Evolutionary conservation across 2,888 invertebrate genomes (phyloP), one percentile per base, ranked within the genome.

Genomic region (Pseudanteris insignis): DNA sequence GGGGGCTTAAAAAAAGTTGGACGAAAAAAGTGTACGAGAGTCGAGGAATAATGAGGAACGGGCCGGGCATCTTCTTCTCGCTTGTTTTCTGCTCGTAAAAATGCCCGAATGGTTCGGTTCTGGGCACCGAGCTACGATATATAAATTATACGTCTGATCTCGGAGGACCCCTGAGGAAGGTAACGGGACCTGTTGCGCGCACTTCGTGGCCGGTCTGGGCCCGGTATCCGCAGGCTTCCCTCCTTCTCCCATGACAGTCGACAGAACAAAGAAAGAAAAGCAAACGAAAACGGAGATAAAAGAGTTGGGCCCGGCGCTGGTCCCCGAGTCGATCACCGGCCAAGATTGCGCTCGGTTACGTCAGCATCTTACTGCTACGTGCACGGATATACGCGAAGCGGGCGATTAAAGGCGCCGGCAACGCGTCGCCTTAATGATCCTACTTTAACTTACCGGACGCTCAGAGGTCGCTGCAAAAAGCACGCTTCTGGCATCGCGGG

Each of bases 101-200:
- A 70, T 60, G 37, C 53, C 40, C 41, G 33, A 67, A 63, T 64
- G 67, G 64, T 70, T 70, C 67, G 59, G 67, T 63, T 36, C 48
- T 64, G 65, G 26, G 63, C 64, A n/a, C 34, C 69, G 62, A 70
- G 69, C 72, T 30, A 58, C 73, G 72, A 76, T 75, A 75, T 77
- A 77, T 77, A 77, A 77, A 77, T 77, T 77, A 76, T 73, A 76
- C 70, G 74, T 76, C 74, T 72, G 75, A 72, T 71, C 72, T 67
- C 67, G 61, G 71, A 41, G 57, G 69, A 71, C 70, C 67, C 73
- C 72, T 66, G 62, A 69, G 72, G 75, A 71, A 71, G 70, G 65
- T 73, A 78, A 77, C 77, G 77, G 77, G 70, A 77, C 68, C 62
- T n/a, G 30, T 24, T 41, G 28, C 32, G 60, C 55, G 53, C 63